Evolutionary conservation across 2,113 vertebrate genomes (phyloP), one percentile per base, ranked within the genome.

Genomic region (Stigmatopora nigra): DNA sequence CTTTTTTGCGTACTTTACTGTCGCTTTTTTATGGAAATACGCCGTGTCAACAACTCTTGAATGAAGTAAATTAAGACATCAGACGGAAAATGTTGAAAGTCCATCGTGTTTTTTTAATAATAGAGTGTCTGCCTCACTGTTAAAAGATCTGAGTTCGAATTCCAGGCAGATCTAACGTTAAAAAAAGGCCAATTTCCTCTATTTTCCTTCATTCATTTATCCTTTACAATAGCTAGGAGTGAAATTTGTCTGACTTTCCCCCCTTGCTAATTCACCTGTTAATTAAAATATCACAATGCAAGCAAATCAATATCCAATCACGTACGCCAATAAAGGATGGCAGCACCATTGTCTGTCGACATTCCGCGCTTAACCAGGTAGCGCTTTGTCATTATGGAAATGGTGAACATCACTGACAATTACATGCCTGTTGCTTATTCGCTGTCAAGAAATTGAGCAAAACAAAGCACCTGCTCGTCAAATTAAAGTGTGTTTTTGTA

Each of bases 401-500:
- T 19, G n/a, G 15, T 16, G 17, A 60, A 60, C 17, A 19, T 35
- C 53, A 5, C 6, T 14, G 1, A 56, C 36, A 60, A 41, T 44
- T 44, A 12, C 10, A 16, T 16, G 35, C 36, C 17, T 13, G 57
- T 60, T 41, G 57, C 11, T 41, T 4, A 36, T 36, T 25, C 20
- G 47, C 8, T 5, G 20, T 64, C 20, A 47, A n/a, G 51, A 8
- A 22, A 20, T 52, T 31, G 8, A 17, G 2, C 25, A 25, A 48
- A 58, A 62, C 5, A 25, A 52, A 48, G 61, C 69, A 70, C 67
- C 13, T 22, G 52, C 12, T 48, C 4, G 13, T 9, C 65, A 64
- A n/a, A 49, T 61, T n/a, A 51, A 57, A 22, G 14, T 25, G 3
- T 48, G 31, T 56, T 9, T 66, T 48, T 65, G 15, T 60, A 17